Conservation (phyloP, 2,888 invertebrate genomes). For the Diaperis boleti region DNA sequence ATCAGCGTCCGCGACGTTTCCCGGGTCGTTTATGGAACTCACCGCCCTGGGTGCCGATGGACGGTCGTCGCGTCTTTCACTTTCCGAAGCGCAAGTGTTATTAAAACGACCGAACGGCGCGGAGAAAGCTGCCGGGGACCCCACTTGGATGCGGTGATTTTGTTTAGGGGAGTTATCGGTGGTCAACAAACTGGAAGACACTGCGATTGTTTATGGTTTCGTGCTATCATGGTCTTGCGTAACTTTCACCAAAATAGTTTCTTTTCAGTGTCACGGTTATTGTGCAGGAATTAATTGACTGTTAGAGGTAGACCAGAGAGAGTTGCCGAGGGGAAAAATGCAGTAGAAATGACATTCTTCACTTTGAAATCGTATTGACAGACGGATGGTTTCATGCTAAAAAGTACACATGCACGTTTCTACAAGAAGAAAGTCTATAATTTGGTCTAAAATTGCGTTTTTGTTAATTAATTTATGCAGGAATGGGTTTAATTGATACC, state of each 20-base stretch:
- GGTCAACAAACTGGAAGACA: not conserved
- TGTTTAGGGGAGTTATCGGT: conserved; percentile 6
- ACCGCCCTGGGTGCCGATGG: not conserved
- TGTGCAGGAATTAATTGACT: not conserved
- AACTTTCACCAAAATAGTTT: conserved; percentile 32
- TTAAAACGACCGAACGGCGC: too few species aligned
- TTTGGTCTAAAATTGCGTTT: too few species aligned
- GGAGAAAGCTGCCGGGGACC: too few species aligned
- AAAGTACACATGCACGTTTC: too few species aligned
- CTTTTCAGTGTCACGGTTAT: conserved; percentile 34
- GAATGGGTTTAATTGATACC: too few species aligned
- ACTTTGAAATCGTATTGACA: too few species aligned
- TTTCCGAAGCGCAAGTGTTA: too few species aligned
- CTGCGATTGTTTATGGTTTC: too few species aligned
- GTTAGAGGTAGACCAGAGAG: not conserved
- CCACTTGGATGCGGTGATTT: not conserved
- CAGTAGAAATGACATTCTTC: not conserved
- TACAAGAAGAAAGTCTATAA: not conserved
- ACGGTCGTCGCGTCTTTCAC: not conserved
- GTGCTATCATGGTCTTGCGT: not conserved
- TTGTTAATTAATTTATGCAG: too few species aligned
- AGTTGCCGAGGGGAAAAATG: not conserved
- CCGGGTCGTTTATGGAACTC: too few species aligned
- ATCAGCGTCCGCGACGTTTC: too few species aligned
- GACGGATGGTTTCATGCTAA: too few species aligned